Base-by-base conservation (phyloP, 64 coral and sea anemone species). In the Dendronephthya gigantea region DNA sequence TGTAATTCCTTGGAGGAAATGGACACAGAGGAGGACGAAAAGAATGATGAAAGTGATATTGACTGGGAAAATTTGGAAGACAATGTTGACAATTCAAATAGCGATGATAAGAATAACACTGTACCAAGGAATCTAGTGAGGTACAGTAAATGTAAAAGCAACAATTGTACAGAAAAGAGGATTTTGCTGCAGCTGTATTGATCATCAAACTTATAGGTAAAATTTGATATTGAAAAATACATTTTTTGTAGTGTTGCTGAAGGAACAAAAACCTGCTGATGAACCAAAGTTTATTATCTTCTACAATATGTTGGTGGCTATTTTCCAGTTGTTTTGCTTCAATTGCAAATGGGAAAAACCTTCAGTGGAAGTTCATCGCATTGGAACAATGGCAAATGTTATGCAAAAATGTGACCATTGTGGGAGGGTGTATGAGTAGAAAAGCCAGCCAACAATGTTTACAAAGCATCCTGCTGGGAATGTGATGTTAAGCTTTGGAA, bases 401-500 rank as follows among this genome's bases (percentile, higher is more conserved):
- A 74, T 27, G 19, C 68, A 74, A 35, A 30, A 19, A 27, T 74
- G 68, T 28, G 30, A 27, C 13, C 13, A 35, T 62, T 66, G 22
- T 62, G 3, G 25, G 33, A 29, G 19, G 32, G 10, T 8, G 11
- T 58, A 35, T 38, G 70, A 39, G 70, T 86, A 59, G 85, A 35
- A 68, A 35, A 75, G 62, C 7, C 85, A 87, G 29, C 85, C 85
- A 87, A 19, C 30, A 29, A 34, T 58, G 33, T 19, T 87, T 30
- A 37, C 1, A 16, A 40, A 58, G 17, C 68, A 74, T 41, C 68
- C 68, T 30, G 84, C 34, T 65, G 56, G 84, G 9, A 68, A 86
- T 68, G 30, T 86, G 23, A 33, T 86, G 55, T 31, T 86, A 28
- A 68, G 84, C 33, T 86, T 86, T 86, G 84, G 50, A 34, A 86